Base-by-base conservation (phyloP, 2,113 vertebrate genomes). In the Perca fluviatilis region DNA sequence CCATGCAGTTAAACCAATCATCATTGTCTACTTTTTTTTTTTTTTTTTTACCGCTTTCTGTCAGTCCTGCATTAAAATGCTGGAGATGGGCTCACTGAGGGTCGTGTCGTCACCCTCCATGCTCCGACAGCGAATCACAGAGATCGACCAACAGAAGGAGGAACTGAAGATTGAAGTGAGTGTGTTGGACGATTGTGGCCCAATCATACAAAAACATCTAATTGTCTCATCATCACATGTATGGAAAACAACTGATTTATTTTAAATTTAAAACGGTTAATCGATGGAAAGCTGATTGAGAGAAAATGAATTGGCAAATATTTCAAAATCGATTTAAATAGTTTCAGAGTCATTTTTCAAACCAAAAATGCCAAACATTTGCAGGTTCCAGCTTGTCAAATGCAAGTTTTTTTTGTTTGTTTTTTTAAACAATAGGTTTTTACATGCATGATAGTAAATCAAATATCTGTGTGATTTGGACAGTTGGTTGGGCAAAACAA, bases 111-210 rank as follows among this genome's bases (percentile, higher is more conserved):
- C 93, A 0, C 89, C 94, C 14, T 95, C 95, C 0, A 68, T 89
- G 71, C 86, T 97, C 90, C 95, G 96, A 54, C 94, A 91, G 72
- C 92, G 90, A 43, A 95, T 97, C 80, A 93, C 95, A 51, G 97
- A 97, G 77, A 94, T 97, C 2, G 95, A 97, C 84, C 96, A 96
- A 36, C 96, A 95, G 91, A 95, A 91, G 88, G 96, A 97, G 87
- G 97, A 97, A 79, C 90, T 97, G 14, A 95, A 95, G 79, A 97
- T 97, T 5, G 96, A 97, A 96, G 97, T 97, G 91, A 91, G 87
- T 49, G 33, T 56, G 21, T 30, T n/a, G 36, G 36, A 74, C 9
- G 1, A 25, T 50, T 47, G 43, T 43, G 30, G 61, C 3, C 30
- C 6, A 10, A 21, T 61, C 30, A n/a, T 4, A 56, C 33, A 57